phyloP scores from a whole-genome alignment of 2,888 invertebrate species.

The Trichogramma evanescens region DNA sequence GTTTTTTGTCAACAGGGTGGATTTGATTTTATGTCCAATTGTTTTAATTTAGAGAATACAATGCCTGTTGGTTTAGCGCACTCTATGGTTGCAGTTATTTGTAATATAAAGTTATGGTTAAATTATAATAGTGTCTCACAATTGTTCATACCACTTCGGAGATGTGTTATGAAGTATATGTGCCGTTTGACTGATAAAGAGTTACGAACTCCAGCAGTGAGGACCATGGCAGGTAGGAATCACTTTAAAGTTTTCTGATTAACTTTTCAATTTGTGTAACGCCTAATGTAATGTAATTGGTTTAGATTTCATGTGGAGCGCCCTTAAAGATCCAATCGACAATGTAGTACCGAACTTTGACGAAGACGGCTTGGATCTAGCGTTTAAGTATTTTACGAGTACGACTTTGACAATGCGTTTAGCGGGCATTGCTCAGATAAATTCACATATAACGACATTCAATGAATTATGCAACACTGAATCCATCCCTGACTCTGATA shows the following conservation, averaged over 20 bases:
- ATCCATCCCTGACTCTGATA: constrained; percentile 76
- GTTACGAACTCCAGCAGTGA: constrained; percentile 76
- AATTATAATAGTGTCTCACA: constrained; percentile 86
- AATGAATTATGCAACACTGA: constrained; percentile 88
- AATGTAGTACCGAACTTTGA: constrained; percentile 76
- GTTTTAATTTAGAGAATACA: constrained; percentile 72
- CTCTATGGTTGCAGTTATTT: constrained; percentile 84
- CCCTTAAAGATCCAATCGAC: constrained; percentile 85
- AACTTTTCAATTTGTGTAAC: constrained; percentile 1
- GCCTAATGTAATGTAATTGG: background rate
- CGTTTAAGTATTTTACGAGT: constrained; percentile 94
- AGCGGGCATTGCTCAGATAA: constrained; percentile 90
- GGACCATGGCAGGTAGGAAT: constrained; percentile 78
- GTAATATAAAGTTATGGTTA: constrained; percentile 88
- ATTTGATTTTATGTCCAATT: constrained; percentile 76
- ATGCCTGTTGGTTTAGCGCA: constrained; percentile 85
- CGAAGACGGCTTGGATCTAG: constrained; percentile 79
- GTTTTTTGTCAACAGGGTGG: constrained; percentile 89
- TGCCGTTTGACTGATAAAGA: constrained; percentile 89
- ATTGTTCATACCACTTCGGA: constrained; percentile 78
- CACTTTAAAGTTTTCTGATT: constrained; percentile 21
- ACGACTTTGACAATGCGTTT: constrained; percentile 89
- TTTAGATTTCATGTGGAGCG: constrained; percentile 89
- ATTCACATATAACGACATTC: constrained; percentile 84
- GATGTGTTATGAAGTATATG: constrained; percentile 85